phyloP scores from a whole-genome alignment of 2,797 vertebrate species.

The Chiroxiphia lanceolata region DNA sequence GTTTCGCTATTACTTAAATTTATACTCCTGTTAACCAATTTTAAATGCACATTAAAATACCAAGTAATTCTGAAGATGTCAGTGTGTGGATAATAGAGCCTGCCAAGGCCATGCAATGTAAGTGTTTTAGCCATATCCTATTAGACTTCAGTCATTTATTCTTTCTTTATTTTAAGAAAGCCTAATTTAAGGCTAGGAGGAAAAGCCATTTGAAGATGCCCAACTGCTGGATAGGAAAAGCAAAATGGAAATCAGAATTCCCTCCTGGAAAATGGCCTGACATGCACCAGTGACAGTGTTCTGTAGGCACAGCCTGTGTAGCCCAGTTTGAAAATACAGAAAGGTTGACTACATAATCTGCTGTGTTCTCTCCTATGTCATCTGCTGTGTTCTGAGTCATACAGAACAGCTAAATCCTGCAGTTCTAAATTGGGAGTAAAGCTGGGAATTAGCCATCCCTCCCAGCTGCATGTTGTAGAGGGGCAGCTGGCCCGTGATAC shows the following conservation, averaged over 20 bases:
- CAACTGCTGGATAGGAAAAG: neutral
- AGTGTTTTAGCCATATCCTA: neutral
- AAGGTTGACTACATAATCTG: neutral
- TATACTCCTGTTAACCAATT: slow-evolving; percentile 45
- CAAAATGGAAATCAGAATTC: neutral
- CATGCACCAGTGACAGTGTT: neutral
- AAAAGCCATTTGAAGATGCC: neutral
- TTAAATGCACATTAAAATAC: slow-evolving; percentile 41
- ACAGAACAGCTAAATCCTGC: neutral
- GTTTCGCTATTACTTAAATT: slow-evolving; percentile 44
- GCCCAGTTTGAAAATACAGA: neutral
- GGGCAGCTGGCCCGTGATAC: neutral
- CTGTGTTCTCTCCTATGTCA: neutral
- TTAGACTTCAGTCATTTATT: slow-evolving; percentile 14
- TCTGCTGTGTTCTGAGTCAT: neutral
- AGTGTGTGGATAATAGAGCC: slow-evolving; percentile 2
- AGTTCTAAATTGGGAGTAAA: neutral
- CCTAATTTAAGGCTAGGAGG: neutral
- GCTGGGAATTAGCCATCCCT: slow-evolving; percentile 15
- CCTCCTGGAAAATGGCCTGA: neutral
- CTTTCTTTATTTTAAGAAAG: slow-evolving; percentile 4
- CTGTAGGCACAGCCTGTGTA: neutral
- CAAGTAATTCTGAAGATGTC: slow-evolving; percentile 14
- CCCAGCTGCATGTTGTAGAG: neutral
- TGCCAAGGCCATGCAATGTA: neutral